Evolutionary conservation across 2,797 vertebrate species (phyloP), one percentile per base, ranked within the genome.

Genomic region (Micrastur ruficollis): DNA sequence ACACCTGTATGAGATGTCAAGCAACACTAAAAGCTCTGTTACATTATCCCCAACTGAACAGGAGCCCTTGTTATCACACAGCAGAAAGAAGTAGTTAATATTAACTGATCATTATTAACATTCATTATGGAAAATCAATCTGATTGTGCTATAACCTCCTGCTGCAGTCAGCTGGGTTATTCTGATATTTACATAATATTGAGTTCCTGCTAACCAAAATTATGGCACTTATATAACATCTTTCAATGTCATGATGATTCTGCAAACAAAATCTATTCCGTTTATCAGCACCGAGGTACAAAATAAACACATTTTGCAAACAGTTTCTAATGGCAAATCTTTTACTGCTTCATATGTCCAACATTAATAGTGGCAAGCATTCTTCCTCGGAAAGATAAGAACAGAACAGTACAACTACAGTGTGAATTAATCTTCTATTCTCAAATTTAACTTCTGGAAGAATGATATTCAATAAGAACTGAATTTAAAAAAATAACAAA

Each of bases 91-190:
- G 71, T 40, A 70, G 55, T 96, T 95, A 97, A 97, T 96, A 96
- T 96, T 97, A 96, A 95, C 93, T 44, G n/a, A 81, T 65, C 63
- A 36, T 90, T 94, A 95, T 95, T 95, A 97, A 91, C 81, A 90
- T 26, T 90, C 91, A 75, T 84, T 86, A 94, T 0, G 71, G 95
- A 85, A 97, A 89, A 95, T 73, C 68, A 90, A 91, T 94, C 74
- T 85, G 63, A 89, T 80, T 74, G 66, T 78, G 81, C 76, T 94
- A 67, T 53, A 66, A 32, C 78, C 95, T 82, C 15, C 74, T 20
- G n/a, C 86, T 92, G 86, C 76, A 95, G 94, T 76, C 81, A 40
- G 59, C 78, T 36, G 34, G 80, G 67, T 70, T 93, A 85, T 90
- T 67, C 75, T 72, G 83, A 32, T 86, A 89, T 96, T 95, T 96